phyloP scores from a whole-genome alignment of 2,797 vertebrate species.

The Sebastes itinus region DNA sequence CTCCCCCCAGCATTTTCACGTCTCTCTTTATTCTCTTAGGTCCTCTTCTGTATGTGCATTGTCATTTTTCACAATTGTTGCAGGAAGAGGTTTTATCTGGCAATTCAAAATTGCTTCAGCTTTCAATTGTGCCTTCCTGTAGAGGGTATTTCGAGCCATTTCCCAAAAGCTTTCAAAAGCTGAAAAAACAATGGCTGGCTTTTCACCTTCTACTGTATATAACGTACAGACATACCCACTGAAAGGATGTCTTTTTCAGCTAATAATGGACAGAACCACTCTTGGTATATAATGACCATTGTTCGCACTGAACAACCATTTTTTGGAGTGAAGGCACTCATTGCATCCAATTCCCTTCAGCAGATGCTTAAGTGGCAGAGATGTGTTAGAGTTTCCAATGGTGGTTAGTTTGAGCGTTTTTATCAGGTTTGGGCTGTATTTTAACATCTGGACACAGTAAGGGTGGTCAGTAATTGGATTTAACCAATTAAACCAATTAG shows the following conservation, averaged over 20 bases:
- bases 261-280: background rate
- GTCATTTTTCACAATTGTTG: conserved; percentile 47
- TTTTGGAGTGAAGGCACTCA: background rate
- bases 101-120: conserved; percentile 43
- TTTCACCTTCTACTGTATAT: background rate
- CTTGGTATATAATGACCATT: background rate
- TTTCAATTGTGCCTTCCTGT: conserved; percentile 27
- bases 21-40: conserved; percentile 46
- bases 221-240: background rate
- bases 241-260: background rate
- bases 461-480: background rate
- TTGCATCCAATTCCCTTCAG: background rate
- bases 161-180: conserved; percentile 21
- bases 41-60: conserved; percentile 19
- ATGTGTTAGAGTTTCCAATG: background rate
- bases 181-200: background rate
- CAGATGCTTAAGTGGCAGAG: background rate
- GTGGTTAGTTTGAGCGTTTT: background rate
- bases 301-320: background rate
- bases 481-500: background rate
- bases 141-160: conserved; percentile 8
- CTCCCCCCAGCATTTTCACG: conserved; percentile 13
- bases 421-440: background rate
- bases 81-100: conserved; percentile 33
- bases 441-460: background rate